Evolutionary conservation across 2,888 invertebrate species (phyloP).

Genomic region (Therioaphis trifolii): DNA sequence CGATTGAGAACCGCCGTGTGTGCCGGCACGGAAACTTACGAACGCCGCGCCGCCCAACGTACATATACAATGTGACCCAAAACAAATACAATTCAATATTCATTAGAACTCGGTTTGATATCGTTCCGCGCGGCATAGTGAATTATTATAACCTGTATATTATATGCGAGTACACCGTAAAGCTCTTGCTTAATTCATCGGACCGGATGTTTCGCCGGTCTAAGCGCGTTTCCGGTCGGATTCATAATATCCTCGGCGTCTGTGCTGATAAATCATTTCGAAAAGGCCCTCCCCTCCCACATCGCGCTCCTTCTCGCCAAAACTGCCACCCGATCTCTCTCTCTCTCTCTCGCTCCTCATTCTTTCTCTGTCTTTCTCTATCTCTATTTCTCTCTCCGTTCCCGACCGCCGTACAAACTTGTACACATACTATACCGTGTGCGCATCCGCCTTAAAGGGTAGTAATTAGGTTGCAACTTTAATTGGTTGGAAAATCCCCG

Average conservation of each 20-base stretch:
- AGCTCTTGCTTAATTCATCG: slow-evolving; percentile 47
- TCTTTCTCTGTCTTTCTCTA: neutral
- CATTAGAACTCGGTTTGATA: slow-evolving; percentile 10
- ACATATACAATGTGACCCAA: neutral
- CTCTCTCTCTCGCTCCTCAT: neutral
- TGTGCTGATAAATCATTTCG: slow-evolving; percentile 52
- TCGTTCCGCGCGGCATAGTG: neutral
- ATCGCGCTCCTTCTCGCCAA: too few relatives aligned
- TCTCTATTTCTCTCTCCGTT: neutral
- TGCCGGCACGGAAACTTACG: slow-evolving; percentile 2
- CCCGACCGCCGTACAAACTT: slow-evolving; percentile 11
- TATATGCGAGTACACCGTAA: neutral
- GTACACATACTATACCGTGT: neutral
- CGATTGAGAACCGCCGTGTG: neutral
- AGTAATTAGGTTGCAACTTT: slow-evolving; percentile 60
- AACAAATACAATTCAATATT: slow-evolving; percentile 10
- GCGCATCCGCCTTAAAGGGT: slow-evolving; percentile 36
- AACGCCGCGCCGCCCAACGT: neutral
- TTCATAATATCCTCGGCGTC: slow-evolving; percentile 43
- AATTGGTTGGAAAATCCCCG: slow-evolving; percentile 61
- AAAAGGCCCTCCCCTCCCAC: neutral
- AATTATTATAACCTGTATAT: slow-evolving; percentile 10
- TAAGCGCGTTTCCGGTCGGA: slow-evolving; percentile 58
- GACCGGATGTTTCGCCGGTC: slow-evolving; percentile 53
- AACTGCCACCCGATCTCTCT: neutral